Evolutionary conservation across 2,113 vertebrate genomes (phyloP).

Genomic region (Eurypyga helias): DNA sequence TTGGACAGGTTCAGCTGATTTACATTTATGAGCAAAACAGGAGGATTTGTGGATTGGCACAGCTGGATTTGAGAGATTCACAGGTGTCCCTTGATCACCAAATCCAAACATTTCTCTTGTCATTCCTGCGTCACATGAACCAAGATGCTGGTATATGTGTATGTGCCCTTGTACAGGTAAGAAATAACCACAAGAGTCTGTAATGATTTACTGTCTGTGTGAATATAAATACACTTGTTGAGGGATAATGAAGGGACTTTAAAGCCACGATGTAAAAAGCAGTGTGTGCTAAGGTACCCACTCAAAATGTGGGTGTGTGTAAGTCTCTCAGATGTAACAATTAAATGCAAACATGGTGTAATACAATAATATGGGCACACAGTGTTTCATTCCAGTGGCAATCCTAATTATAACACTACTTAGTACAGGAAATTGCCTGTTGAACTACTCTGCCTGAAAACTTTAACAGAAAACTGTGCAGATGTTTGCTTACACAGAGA

Average conservation of each 20-base stretch:
- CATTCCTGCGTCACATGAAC: background rate
- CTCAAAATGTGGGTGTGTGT: background rate
- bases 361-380: constrained; percentile 38
- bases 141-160: background rate
- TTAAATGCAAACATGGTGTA: constrained; percentile 53
- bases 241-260: background rate
- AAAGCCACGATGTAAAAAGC: background rate
- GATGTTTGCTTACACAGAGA: background rate
- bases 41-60: background rate
- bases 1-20: background rate
- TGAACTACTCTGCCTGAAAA: constrained; percentile 34
- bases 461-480: background rate
- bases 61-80: background rate
- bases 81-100: background rate
- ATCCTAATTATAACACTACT: constrained; percentile 61
- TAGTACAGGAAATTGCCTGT: constrained; percentile 46
- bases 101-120: background rate
- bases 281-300: background rate
- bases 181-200: background rate
- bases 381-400: constrained; percentile 63
- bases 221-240: background rate
- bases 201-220: background rate
- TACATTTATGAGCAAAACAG: background rate
- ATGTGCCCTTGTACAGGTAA: background rate
- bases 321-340: constrained; percentile 39